Evolutionary conservation across 2,797 vertebrate genomes (phyloP), one percentile per base, ranked within the genome.

Genomic region (Diceros bicornis): DNA sequence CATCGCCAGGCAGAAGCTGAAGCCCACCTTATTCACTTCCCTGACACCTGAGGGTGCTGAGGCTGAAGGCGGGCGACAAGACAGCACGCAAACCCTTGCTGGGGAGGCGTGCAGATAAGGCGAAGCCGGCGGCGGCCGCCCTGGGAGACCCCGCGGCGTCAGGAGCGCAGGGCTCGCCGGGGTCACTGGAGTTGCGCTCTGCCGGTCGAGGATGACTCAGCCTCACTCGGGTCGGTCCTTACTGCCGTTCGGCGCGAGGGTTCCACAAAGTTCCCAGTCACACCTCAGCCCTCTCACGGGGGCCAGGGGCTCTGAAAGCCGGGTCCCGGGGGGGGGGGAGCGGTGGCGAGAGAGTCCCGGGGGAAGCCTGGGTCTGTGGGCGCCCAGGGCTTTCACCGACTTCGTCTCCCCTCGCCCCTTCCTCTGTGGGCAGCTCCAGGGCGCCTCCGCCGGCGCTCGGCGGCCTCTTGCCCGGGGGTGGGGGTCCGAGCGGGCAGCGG

Each of bases 131-230:
- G 2, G 66, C 21, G 1, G 88, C 20, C 21, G 86, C 52, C 16
- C 78, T 0, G 9, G 57, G 57, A 61, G 83, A 82, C 21, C 85
- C 47, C 55, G 50, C 20, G n/a, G 55, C 41, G 12, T 32, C 37
- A 8, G 61, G 91, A 74, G 90, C 34, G 47, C 87, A 21, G 44
- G 12, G 93, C 69, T 64, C 1, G 16, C 79, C 32, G 2, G 14
- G 92, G 93, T 59, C 91, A 44, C 87, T 11, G 0, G 93, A 96
- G 94, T 83, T 95, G 96, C 71, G 64, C 90, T 81, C 25, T 16
- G 25, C 81, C 0, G 29, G 95, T 96, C 61, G 44, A 98, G 96
- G 94, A 99, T 99, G 99, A 99, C 99, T 99, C 99, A 99, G 99
- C 98, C 98, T 68, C 1, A 10, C 87, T 97, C 81, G 57, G 52